These are phyloP conservation scores for Bimastos eiseni DNA, from an alignment of 2,888 invertebrate species.

Conservation along the genomic window DNA sequence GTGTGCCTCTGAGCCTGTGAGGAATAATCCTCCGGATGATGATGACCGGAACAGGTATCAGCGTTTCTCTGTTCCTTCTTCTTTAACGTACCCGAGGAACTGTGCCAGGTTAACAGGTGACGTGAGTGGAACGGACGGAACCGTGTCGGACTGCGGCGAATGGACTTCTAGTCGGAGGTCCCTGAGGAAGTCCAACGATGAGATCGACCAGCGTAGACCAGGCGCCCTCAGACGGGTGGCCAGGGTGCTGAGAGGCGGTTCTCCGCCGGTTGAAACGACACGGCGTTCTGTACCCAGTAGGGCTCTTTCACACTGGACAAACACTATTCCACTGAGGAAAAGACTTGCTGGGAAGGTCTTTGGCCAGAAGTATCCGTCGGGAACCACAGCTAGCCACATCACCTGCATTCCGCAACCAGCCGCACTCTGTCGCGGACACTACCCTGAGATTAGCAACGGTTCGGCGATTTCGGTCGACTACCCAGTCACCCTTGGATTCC, in stretches of 20 bases:
- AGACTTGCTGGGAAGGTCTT: background rate
- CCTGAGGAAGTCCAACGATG: background rate
- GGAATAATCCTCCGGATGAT: background rate
- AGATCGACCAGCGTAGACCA: background rate
- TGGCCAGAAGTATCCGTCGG: background rate
- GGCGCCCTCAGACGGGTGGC: background rate
- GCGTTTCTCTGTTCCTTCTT: background rate
- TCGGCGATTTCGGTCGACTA: background rate
- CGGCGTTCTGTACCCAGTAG: background rate
- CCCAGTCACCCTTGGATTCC: background rate
- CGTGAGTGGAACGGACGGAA: background rate
- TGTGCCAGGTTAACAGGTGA: background rate
- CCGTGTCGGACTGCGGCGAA: background rate
- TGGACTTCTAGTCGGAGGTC: background rate
- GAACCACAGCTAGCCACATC: background rate
- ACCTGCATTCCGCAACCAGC: background rate
- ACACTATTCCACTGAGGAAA: background rate
- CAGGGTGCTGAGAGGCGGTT: background rate
- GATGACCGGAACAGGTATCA: background rate
- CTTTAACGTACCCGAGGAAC: background rate
- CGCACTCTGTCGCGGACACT: background rate
- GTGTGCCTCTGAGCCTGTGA: background rate
- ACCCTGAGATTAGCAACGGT: background rate
- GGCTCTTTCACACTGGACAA: background rate
- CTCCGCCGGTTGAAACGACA: background rate